Base-by-base conservation (phyloP, 2,888 invertebrate genomes). In the Drepana falcataria region DNA sequence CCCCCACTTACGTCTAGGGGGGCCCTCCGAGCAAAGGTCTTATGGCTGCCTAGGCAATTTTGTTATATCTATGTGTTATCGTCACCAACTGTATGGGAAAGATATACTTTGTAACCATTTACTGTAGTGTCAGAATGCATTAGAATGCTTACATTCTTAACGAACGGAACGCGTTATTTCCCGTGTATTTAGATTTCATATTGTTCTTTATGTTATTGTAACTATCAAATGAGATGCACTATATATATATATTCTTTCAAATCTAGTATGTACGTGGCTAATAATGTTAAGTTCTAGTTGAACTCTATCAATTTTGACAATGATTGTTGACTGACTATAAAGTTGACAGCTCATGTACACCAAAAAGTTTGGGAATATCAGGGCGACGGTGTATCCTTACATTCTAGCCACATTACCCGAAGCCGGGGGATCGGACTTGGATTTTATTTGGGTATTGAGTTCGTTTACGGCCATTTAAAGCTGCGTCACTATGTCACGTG, bases 1-100 rank as follows among this genome's bases (percentile, higher is more conserved):
- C 78, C 2, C 80, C 84, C 67, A 84, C 83, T 0, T 86, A 83
- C 75, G 85, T 83, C 35, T 80, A 79, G 62, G 55, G 47, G 48
- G 53, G 47, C 49, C 47, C 53, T 35, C 53, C 51, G 49, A 59
- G 54, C 54, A 3, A 44, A 44, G 44, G 63, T 63, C 48, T 47
- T 47, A 49, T 55, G 57, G 52, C 56, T 54, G 52, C 55, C 61
- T 37, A 49, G 34, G 7, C 7, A 4, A 41, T 41, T 6, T 7
- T 44, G 44, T 44, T 44, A 44, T 44, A 44, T 44, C 2, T 3
- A 40, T 40, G 40, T 40, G 7, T 40, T 40, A 40, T 40, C 7
- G 40, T 40, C 40, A 40, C 40, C 37, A 37, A 37, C 37, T 37
- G 5, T 37, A 37, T 37, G 4, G 37, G 3, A 37, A 37, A 37